These are phyloP conservation scores for Ammodytes marinus DNA, from an alignment of 2,113 vertebrate species.

Conservation along the genomic window DNA sequence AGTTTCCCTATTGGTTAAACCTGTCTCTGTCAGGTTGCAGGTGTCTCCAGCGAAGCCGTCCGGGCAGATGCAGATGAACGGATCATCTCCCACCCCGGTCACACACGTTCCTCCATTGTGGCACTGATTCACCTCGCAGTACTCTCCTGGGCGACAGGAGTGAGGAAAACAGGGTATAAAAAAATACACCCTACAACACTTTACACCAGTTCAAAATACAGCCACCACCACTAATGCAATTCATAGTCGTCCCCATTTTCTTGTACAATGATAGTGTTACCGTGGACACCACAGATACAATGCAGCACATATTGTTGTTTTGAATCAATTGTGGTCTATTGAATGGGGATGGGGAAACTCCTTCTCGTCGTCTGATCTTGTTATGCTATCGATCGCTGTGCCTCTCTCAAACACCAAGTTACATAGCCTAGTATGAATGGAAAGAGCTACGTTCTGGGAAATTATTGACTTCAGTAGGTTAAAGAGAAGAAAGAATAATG, in stretches of 20 bases:
- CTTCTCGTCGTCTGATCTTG: neutral
- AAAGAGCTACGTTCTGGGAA: slow-evolving; percentile 4
- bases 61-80: slow-evolving; percentile 92
- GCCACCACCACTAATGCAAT: too few relatives aligned
- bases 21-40: slow-evolving; percentile 92
- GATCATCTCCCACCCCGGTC: slow-evolving; percentile 82
- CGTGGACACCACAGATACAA: neutral
- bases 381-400: neutral
- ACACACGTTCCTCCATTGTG: slow-evolving; percentile 94
- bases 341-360: neutral
- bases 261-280: neutral
- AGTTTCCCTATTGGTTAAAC: slow-evolving; percentile 69
- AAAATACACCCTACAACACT: neutral
- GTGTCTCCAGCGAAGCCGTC: slow-evolving; percentile 91
- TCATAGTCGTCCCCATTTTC: neutral
- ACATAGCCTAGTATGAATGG: neutral
- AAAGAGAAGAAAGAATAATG: neutral
- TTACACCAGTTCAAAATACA: neutral
- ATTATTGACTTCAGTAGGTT: neutral
- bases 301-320: neutral
- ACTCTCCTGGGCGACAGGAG: slow-evolving; percentile 85
- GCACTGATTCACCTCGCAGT: slow-evolving; percentile 90
- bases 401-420: neutral
- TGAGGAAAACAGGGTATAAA: neutral
- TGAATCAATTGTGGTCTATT: neutral